A percentile compares a stretch with the other conserved stretches of the same genome.
These are phyloP conservation scores for Paramacrobiotus metropolitanus DNA, from an alignment of 1,140 invertebrate genomes.

Conservation along the genomic window DNA sequence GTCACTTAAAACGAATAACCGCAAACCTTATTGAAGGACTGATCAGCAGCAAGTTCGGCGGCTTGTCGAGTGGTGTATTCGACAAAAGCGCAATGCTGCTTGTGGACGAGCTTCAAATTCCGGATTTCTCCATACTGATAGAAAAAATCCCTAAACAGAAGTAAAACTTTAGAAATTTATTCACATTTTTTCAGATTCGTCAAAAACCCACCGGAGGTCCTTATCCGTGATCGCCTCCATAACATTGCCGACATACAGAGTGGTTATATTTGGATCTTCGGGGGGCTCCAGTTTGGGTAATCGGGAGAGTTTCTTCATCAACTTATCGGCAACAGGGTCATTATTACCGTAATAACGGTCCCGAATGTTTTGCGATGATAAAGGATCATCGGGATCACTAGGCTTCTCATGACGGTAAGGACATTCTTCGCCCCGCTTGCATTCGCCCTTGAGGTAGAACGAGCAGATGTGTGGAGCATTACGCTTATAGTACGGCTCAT, in stretches of 20 bases:
- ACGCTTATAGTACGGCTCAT: conserved; percentile 92
- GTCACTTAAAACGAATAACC: no score
- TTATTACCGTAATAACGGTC: conserved; percentile 94
- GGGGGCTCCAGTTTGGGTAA: conserved; percentile 84
- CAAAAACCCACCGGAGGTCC: conserved; percentile 39
- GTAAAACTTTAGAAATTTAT: conserved; percentile 6
- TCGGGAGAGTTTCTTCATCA: conserved; percentile 66
- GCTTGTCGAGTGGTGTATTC: conserved; percentile 71
- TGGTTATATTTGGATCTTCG: conserved; percentile 85
- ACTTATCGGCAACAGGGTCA: conserved; percentile 94
- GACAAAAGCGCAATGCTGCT: conserved; percentile 92
- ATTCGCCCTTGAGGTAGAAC: conserved; percentile 99
- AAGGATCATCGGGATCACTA: conserved; percentile 93
- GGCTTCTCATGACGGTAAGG: conserved; percentile 87
- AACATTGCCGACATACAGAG: conserved; percentile 77
- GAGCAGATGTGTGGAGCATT: conserved; percentile 98
- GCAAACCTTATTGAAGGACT: conserved; percentile 90
- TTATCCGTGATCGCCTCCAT: conserved; percentile 68
- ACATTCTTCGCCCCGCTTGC: conserved; percentile 94
- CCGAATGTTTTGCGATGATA: conserved; percentile 97
- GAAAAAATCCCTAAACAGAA: conserved; percentile 46
- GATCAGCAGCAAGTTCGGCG: conserved; percentile 78
- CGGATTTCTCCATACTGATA: conserved; percentile 99
- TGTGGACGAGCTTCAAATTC: conserved; percentile 61
- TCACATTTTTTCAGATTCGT: not conserved